Evolutionary conservation across 1,140 invertebrate genomes (phyloP), one percentile per base, ranked within the genome.

Genomic region (Brachionus paranguensis): DNA sequence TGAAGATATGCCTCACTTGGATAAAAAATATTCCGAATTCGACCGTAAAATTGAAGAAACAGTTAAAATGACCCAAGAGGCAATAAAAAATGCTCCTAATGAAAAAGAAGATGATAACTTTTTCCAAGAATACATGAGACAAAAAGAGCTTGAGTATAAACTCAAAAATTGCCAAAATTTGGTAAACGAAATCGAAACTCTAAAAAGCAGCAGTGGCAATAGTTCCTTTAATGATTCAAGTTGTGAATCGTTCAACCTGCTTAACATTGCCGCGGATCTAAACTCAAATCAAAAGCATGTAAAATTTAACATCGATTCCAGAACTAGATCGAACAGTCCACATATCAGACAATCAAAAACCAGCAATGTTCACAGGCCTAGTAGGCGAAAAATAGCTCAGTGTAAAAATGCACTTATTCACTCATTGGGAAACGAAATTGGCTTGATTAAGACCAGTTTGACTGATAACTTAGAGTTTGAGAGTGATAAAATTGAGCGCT

Each of bases 281-380:
- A 76, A 76, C 20, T 70, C 37, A 70, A 76, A 76, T 14, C 72
- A 76, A 50, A 76, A 76, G 17, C 72, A 76, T 27, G 72, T 76
- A 2, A 76, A 76, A 76, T 76, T 76, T 76, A 20, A 76, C 0
- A 76, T 76, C 11, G 72, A 76, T 76, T 76, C 72, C 2, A 47
- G 72, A 27, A 76, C 72, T 24, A 47, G 72, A 12, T 76, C 72
- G 3, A 27, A 29, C 27, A 76, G 72, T 76, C 72, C 72, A 50
- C 43, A 72, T 3, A 11, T 14, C 20, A 76, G 27, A 50, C 2
- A 1, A 0, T 29, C 43, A 37, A 76, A 72, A 43, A 43, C 41
- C 17, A 20, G 24, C 20, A 72, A 72, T 20, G 4, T 24, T 43
- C 8, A 7, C 7, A 41, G 68, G 17, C 37, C 68, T 20, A 76